Conservation (phyloP, 2,888 invertebrate species). For the Ochropleura plecta region DNA sequence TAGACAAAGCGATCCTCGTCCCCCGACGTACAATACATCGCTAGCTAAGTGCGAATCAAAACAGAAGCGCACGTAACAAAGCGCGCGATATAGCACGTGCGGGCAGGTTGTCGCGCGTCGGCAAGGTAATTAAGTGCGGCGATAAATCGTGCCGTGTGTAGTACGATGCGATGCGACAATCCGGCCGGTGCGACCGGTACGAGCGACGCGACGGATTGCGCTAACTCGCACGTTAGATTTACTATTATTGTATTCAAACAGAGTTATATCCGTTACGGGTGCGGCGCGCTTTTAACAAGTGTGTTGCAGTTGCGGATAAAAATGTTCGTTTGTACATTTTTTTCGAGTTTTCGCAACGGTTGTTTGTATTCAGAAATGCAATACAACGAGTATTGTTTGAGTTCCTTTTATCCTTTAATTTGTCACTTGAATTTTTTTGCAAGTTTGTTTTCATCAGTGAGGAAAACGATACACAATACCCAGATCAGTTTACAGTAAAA, state of each 20-base stretch:
- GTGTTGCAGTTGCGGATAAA: slow-evolving; percentile 31
- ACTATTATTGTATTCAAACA: slow-evolving; percentile 53
- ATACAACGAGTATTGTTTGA: too few relatives aligned
- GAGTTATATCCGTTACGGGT: slow-evolving; percentile 37
- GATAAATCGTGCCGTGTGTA: slow-evolving; percentile 65
- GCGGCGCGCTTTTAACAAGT: slow-evolving; percentile 35
- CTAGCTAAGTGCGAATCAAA: slow-evolving; percentile 48
- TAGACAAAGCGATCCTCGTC: slow-evolving; percentile 29
- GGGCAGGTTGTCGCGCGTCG: slow-evolving; percentile 20
- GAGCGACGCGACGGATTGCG: slow-evolving; percentile 4
- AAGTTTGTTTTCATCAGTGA: not conserved
- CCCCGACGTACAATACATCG: slow-evolving; percentile 44
- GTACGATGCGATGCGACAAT: slow-evolving; percentile 16
- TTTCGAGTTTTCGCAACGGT: not conserved
- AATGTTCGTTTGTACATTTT: slow-evolving; percentile 22
- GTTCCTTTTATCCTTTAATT: not conserved
- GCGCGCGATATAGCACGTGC: slow-evolving; percentile 44
- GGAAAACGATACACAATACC: not conserved
- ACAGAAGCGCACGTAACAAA: slow-evolving; percentile 52
- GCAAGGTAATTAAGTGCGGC: slow-evolving; percentile 67
- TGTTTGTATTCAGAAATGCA: slow-evolving; percentile 13
- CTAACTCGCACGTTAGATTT: slow-evolving; percentile 45
- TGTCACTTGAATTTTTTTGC: not conserved
- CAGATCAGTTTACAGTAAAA: not conserved
- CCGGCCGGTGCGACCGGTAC: not conserved